These are phyloP conservation scores for Cololabis saira DNA, from an alignment of 2,113 vertebrate genomes.

Conservation along the genomic window DNA sequence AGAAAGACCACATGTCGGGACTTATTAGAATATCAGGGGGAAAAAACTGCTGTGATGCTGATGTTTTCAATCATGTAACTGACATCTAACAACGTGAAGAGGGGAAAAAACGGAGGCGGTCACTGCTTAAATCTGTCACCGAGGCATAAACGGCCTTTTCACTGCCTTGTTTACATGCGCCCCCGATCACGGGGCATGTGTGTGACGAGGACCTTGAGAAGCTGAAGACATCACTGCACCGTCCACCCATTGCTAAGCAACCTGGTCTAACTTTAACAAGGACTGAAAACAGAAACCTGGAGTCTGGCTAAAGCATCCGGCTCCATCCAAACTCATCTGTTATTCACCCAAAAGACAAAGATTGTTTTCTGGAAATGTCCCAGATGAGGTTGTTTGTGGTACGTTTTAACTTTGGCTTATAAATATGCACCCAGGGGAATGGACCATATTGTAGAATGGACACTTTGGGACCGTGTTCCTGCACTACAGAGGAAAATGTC, in stretches of 20 bases:
- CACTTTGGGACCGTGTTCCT: no score
- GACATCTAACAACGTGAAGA: slow-evolving; percentile 14
- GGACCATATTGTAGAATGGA: no score
- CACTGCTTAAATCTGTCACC: slow-evolving; percentile 56
- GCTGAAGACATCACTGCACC: slow-evolving; percentile 64
- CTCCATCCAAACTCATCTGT: slow-evolving; percentile 40
- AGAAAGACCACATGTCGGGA: no score
- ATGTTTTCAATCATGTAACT: slow-evolving; percentile 44
- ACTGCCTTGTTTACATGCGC: slow-evolving; percentile 69
- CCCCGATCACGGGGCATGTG: slow-evolving; percentile 45
- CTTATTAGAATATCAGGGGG: no score
- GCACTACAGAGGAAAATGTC: no score
- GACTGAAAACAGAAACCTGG: slow-evolving; percentile 74
- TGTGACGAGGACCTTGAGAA: slow-evolving; percentile 64
- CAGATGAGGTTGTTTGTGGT: background rate
- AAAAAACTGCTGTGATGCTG: slow-evolving; percentile 21
- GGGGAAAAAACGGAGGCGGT: background rate
- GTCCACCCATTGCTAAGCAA: slow-evolving; percentile 77
- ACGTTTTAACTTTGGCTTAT: background rate
- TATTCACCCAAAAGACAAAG: slow-evolving; percentile 38
- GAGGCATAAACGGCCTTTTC: slow-evolving; percentile 66
- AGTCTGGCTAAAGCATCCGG: slow-evolving; percentile 62
- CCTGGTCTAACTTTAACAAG: slow-evolving; percentile 75
- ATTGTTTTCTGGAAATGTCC: slow-evolving; percentile 22
- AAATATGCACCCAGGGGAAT: background rate